phyloP scores from a whole-genome alignment of 2,888 invertebrate species.

The Maniola hyperantus region DNA sequence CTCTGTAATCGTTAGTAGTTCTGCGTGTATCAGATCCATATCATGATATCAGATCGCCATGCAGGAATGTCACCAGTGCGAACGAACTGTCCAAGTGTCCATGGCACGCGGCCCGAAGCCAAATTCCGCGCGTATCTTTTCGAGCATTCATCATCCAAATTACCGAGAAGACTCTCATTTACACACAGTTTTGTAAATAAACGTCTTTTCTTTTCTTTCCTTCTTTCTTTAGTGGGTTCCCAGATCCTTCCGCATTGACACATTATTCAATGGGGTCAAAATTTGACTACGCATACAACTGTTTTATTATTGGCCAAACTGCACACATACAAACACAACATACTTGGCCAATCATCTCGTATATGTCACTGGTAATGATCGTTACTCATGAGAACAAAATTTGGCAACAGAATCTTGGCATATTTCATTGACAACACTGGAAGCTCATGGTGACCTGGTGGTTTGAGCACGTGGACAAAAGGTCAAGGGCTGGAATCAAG shows the following conservation, averaged over 20 bases:
- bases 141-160: slow-evolving; percentile 3
- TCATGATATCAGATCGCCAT: too few species aligned
- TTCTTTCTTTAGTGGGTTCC: too few species aligned
- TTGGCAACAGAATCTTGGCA: slow-evolving; percentile 30
- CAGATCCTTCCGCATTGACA: too few species aligned
- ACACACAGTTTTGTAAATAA: too few species aligned
- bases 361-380: slow-evolving; percentile 27
- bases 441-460: slow-evolving; percentile 9
- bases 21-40: slow-evolving; percentile 24
- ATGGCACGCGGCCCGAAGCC: slow-evolving; percentile 19
- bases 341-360: slow-evolving; percentile 5
- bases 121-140: slow-evolving; percentile 14
- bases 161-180: slow-evolving; percentile 6
- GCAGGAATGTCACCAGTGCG: slow-evolving; percentile 22
- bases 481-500: not conserved
- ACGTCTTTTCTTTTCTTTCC: too few species aligned
- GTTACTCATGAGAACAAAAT: slow-evolving; percentile 34
- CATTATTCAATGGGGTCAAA: not conserved
- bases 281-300: not conserved
- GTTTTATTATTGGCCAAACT: slow-evolving; percentile 7
- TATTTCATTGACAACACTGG: slow-evolving; percentile 28
- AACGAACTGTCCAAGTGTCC: slow-evolving; percentile 9
- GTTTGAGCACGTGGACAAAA: not conserved
- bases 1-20: slow-evolving; percentile 27
- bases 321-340: not conserved